Evolutionary conservation across 2,113 vertebrate genomes (phyloP).

Genomic region (Solenodon paradoxus): DNA sequence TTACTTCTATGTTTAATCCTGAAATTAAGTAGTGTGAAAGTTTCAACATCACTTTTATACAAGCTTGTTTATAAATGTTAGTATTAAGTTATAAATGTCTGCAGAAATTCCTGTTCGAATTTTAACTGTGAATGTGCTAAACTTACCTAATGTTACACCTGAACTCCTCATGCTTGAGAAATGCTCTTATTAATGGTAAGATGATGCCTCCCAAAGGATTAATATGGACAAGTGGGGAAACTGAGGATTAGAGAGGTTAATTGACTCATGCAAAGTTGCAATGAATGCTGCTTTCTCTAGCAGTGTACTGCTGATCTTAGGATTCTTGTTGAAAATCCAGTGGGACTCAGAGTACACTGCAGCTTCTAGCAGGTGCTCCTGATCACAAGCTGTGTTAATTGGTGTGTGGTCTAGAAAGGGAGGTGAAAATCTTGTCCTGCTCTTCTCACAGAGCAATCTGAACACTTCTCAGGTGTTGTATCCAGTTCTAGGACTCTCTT

Average conservation of each 20-base stretch:
- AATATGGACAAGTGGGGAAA: not conserved
- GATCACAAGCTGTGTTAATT: not conserved
- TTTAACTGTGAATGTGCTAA: not conserved
- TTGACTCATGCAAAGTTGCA: not conserved
- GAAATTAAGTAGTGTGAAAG: too few species aligned
- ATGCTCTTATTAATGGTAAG: not conserved
- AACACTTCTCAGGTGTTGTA: not conserved
- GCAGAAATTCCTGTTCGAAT: not conserved
- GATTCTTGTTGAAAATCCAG: not conserved
- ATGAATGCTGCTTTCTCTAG: not conserved
- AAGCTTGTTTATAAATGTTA: not conserved
- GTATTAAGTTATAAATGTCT: not conserved
- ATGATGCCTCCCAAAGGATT: not conserved
- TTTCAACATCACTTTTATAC: not conserved
- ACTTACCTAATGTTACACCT: not conserved
- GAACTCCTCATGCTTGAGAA: not conserved
- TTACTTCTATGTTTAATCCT: too few species aligned
- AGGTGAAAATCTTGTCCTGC: not conserved
- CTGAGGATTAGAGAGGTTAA: not conserved
- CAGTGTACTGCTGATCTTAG: not conserved
- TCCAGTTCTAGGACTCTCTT: not conserved
- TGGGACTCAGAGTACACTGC: not conserved
- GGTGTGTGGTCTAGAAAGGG: not conserved
- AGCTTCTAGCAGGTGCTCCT: not conserved
- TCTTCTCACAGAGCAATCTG: not conserved